Conservation (phyloP, 2,113 vertebrate species). For the Boleophthalmus pectinirostris region DNA sequence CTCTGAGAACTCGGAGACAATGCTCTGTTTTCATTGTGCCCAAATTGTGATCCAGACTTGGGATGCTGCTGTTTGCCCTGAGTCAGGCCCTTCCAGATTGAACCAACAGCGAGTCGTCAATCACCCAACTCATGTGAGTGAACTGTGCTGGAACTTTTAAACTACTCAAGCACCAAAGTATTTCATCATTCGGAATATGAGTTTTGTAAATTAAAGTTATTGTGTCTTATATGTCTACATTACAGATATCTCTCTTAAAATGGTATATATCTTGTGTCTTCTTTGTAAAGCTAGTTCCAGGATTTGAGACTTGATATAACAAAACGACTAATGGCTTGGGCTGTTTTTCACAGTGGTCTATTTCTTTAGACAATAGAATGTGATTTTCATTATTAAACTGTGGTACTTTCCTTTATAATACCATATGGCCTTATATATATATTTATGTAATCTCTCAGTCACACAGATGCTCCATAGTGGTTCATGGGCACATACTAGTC, state of each 20-base stretch:
- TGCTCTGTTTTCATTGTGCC: too few species aligned
- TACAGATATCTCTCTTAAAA: neutral
- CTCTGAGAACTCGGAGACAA: too few species aligned
- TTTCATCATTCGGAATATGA: neutral
- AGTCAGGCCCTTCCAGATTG: constrained; percentile 16
- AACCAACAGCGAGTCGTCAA: constrained; percentile 5
- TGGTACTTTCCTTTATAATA: too few species aligned
- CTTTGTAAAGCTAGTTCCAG: too few species aligned
- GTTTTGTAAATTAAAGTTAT: neutral
- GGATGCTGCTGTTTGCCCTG: constrained; percentile 9
- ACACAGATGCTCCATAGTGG: too few species aligned
- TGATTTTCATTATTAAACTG: too few species aligned
- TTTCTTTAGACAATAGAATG: neutral
- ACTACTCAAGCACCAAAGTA: constrained; percentile 3
- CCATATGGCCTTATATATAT: too few species aligned
- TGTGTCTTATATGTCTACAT: too few species aligned
- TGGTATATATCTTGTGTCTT: neutral
- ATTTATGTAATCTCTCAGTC: too few species aligned
- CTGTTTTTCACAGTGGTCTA: neutral
- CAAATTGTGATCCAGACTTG: too few species aligned
- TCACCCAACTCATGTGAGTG: neutral
- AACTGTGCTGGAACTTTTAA: neutral
- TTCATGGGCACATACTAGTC: too few species aligned
- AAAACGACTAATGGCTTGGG: neutral
- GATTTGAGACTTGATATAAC: neutral